phyloP scores from a whole-genome alignment of 2,797 vertebrate genomes.

The Chlorospingus flavigularis region DNA sequence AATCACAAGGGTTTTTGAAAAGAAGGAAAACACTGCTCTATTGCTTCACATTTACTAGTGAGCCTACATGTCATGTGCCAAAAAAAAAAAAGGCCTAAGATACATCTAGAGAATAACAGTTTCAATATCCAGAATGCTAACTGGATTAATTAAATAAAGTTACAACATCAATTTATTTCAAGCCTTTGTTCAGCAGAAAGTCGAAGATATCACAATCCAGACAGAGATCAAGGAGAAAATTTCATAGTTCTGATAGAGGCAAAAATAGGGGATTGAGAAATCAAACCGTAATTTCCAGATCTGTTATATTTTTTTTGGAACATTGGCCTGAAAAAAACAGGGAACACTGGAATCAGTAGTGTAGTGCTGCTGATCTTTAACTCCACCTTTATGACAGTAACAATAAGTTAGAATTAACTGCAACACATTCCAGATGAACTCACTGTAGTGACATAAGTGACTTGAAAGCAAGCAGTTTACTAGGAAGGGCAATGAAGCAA shows the following conservation, averaged over 20 bases:
- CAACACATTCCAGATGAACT: not conserved
- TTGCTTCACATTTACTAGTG: not conserved
- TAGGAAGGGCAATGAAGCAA: not conserved
- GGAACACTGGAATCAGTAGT: not conserved
- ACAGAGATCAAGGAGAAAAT: not conserved
- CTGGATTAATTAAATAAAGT: not conserved
- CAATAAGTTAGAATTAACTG: not conserved
- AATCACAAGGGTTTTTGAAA: constrained; percentile 1
- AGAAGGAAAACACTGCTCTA: not conserved
- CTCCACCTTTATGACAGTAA: not conserved
- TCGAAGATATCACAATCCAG: not conserved
- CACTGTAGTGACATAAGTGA: not conserved
- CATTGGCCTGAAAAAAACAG: not conserved
- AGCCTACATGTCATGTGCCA: not conserved
- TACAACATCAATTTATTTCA: not conserved
- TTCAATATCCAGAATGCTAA: not conserved
- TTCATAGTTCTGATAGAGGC: not conserved
- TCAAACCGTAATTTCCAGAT: not conserved
- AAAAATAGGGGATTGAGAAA: not conserved
- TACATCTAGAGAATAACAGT: not conserved
- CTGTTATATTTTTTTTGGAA: not conserved
- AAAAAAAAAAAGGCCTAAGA: not conserved
- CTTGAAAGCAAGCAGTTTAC: not conserved
- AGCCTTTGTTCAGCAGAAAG: not conserved
- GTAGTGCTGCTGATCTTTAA: not conserved